A percentile compares a stretch with the other conserved stretches of the same genome.
phyloP scores from a whole-genome alignment of 2,113 vertebrate species.

The Chloropsis hardwickii region DNA sequence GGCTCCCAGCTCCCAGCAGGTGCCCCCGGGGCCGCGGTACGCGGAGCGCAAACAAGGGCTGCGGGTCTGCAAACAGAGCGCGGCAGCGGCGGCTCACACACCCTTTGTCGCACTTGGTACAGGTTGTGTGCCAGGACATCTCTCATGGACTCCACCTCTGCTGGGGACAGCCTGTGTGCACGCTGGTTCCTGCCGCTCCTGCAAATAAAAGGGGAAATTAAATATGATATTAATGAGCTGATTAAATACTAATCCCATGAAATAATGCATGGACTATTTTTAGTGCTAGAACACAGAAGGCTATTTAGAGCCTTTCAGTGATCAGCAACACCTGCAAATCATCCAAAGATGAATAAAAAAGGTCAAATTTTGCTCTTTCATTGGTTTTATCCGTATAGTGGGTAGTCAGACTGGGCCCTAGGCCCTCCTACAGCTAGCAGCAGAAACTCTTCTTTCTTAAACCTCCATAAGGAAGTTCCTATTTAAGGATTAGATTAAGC shows the following conservation, averaged over 20 bases:
- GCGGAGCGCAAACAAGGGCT: background rate
- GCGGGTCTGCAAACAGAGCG: background rate
- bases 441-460: background rate
- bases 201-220: slow-evolving; percentile 6
- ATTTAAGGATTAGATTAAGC: background rate
- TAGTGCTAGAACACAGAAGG: background rate
- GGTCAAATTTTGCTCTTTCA: background rate
- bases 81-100: slow-evolving; percentile 15
- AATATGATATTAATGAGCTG: background rate
- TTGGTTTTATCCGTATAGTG: background rate
- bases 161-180: slow-evolving; percentile 67
- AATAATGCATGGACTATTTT: background rate
- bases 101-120: slow-evolving; percentile 90
- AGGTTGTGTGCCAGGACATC: slow-evolving; percentile 87
- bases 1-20: background rate
- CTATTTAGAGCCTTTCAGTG: background rate
- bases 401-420: background rate
- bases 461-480: background rate
- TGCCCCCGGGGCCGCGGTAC: background rate
- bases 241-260: background rate
- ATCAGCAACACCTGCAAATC: background rate
- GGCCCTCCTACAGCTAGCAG: background rate
- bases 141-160: slow-evolving; percentile 84
- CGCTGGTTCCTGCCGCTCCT: slow-evolving; percentile 62
- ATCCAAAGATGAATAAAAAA: background rate